These are phyloP conservation scores for Mionectes olivaceus DNA, from an alignment of 2,797 vertebrate species.

Conservation along the genomic window DNA sequence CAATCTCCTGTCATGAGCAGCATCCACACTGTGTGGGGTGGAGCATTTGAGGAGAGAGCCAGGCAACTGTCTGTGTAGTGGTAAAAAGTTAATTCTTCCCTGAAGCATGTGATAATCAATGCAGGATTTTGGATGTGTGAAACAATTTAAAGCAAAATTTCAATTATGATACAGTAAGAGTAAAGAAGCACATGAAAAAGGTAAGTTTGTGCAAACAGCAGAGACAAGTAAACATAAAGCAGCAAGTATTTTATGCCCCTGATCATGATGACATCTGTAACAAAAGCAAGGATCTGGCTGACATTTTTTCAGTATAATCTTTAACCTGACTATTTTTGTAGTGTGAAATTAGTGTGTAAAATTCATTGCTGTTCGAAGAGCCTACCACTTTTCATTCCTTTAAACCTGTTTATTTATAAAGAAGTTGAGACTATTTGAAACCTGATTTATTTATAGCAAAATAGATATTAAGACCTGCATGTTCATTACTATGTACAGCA, in stretches of 20 bases:
- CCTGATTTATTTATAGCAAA: background rate
- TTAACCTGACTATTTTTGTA: background rate
- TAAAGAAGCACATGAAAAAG: background rate
- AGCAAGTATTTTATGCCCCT: background rate
- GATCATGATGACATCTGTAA: background rate
- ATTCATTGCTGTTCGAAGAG: background rate
- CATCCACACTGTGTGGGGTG: background rate
- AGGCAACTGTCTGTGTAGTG: background rate
- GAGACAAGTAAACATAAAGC: background rate
- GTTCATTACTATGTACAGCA: background rate
- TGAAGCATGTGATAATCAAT: background rate
- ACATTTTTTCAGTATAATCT: background rate
- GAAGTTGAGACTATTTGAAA: background rate
- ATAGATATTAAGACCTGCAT: background rate
- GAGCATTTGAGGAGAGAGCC: background rate
- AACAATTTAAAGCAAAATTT: background rate
- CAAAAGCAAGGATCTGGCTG: background rate
- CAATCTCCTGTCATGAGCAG: background rate
- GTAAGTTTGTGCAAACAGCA: background rate
- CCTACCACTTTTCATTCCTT: background rate
- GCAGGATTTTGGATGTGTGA: background rate
- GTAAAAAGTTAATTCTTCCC: conserved; percentile 11
- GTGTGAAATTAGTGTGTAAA: background rate
- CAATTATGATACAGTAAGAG: background rate
- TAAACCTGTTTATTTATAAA: background rate